Conservation (phyloP, 2,888 invertebrate species). For the Tanytarsus gracilentus region DNA sequence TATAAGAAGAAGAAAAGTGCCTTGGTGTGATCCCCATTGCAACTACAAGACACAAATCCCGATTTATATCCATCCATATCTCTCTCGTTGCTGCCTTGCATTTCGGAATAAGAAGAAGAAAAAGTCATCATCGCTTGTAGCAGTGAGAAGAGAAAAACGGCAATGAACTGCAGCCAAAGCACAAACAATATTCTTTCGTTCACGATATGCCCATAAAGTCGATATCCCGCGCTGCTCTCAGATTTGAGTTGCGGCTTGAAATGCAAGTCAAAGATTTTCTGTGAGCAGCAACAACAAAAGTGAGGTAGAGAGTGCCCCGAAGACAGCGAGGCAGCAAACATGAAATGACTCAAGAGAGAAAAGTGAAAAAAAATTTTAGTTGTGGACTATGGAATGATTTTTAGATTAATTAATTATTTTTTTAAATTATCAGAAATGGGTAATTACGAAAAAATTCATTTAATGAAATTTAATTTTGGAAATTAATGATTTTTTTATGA, state of each 20-base stretch:
- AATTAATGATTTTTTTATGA: too few species aligned
- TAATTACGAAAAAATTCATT: too few species aligned
- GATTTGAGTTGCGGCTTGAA: too few species aligned
- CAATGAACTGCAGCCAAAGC: conserved; percentile 2
- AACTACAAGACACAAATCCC: too few species aligned
- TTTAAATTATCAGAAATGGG: too few species aligned
- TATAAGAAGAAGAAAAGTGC: too few species aligned
- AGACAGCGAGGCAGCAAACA: conserved; percentile 1
- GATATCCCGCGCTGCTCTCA: too few species aligned
- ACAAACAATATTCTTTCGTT: conserved; percentile 3
- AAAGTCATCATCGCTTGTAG: background rate
- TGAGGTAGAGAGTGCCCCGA: background rate
- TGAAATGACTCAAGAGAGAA: background rate
- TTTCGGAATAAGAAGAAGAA: background rate
- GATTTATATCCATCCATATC: too few species aligned
- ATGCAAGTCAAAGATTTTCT: too few species aligned
- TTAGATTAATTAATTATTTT: too few species aligned
- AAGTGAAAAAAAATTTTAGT: background rate
- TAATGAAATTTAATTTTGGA: too few species aligned
- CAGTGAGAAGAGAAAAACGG: background rate
- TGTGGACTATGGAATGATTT: background rate
- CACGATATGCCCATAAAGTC: conserved; percentile 2
- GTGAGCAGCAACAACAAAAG: background rate
- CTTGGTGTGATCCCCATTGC: too few species aligned
- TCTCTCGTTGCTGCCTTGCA: background rate